Percentiles rank a stretch among this genome's conserved stretches.
Conservation (phyloP, 1,140 invertebrate species). For the Condylostylus longicornis region DNA sequence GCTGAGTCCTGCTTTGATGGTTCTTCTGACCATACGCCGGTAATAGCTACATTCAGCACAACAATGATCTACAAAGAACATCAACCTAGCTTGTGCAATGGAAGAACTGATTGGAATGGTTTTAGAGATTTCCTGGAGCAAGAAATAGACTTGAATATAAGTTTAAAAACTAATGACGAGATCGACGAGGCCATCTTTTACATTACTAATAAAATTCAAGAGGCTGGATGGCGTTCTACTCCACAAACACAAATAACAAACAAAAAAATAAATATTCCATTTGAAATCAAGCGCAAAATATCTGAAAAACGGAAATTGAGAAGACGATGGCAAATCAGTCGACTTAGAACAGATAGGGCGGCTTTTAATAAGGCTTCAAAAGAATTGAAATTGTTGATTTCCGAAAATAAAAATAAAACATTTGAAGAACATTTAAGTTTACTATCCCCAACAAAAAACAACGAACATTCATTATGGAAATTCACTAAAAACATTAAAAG, state of each 20-base stretch:
- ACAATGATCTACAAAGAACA: no score
- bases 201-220: constrained; percentile 12
- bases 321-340: no score
- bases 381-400: no score
- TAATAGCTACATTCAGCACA: constrained; percentile 8
- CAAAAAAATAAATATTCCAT: no score
- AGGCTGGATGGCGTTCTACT: no score
- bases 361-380: no score
- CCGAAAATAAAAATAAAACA: constrained; percentile 6
- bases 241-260: no score
- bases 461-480: constrained; percentile 7
- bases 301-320: constrained; percentile 4
- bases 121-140: no score
- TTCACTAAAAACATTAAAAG: constrained; percentile 7
- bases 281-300: constrained; percentile 7
- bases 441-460: constrained; percentile 3
- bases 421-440: constrained; percentile 4
- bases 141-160: no score
- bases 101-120: no score
- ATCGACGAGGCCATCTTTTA: constrained; percentile 6
- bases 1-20: constrained; percentile 7
- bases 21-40: constrained; percentile 9
- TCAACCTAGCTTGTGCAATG: no score
- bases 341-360: no score
- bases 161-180: constrained; percentile 6